Conservation (phyloP, 2,113 vertebrate genomes). For the Physeter macrocephalus region DNA sequence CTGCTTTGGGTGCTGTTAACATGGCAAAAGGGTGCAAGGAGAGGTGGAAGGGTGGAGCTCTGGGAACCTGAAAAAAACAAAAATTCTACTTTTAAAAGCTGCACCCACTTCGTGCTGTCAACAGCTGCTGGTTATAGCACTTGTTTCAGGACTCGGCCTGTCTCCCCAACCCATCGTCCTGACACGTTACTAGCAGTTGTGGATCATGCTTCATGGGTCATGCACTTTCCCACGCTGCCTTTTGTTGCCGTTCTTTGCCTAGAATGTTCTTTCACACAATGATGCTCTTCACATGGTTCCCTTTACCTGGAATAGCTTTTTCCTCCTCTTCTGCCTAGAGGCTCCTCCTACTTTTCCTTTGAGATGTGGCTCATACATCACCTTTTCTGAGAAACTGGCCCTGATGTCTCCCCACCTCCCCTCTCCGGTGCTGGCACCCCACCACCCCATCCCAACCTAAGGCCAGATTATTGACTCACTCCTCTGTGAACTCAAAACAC, state of each 20-base stretch:
- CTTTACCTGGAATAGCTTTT: background rate
- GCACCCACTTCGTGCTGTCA: background rate
- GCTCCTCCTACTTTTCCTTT: background rate
- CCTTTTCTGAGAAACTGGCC: background rate
- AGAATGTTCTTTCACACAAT: background rate
- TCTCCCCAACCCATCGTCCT: background rate
- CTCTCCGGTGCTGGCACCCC: background rate
- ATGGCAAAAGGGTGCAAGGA: constrained; percentile 89
- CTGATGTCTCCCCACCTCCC: background rate
- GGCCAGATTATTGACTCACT: background rate
- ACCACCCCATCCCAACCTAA: fast-evolving
- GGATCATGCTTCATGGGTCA: fast-evolving
- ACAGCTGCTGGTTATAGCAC: background rate
- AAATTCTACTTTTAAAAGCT: background rate
- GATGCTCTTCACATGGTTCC: background rate
- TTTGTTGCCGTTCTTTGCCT: background rate
- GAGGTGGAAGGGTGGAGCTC: constrained; percentile 77
- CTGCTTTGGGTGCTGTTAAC: constrained; percentile 86
- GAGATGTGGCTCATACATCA: background rate
- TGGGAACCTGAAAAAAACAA: constrained; percentile 68
- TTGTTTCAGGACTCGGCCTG: background rate
- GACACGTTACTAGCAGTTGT: fast-evolving
- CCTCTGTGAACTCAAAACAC: background rate
- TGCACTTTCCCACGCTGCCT: fast-evolving
- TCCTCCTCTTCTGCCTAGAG: background rate